phyloP scores from a whole-genome alignment of 2,797 vertebrate species.

The Crenichthys baileyi region DNA sequence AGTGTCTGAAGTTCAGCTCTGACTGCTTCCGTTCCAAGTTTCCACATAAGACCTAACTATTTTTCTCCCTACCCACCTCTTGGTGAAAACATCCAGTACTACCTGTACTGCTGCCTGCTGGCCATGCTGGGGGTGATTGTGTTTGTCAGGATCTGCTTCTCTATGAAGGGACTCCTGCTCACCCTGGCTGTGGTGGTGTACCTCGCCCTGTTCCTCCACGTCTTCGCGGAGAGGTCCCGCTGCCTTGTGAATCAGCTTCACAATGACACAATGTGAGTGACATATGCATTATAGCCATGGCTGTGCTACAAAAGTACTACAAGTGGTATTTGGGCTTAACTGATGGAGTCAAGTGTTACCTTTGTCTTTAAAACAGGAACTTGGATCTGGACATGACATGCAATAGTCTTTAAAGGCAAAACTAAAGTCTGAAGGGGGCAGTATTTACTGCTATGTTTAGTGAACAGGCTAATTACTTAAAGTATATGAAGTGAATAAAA shows the following conservation, averaged over 20 bases:
- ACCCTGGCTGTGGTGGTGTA: constrained; percentile 88
- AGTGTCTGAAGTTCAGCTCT: not conserved
- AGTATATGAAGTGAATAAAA: no score
- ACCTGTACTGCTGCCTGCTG: constrained; percentile 89
- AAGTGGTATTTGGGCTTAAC: not conserved
- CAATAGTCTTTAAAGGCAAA: no score
- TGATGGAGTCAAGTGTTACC: no score
- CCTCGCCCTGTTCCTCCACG: constrained; percentile 86
- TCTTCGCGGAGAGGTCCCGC: constrained; percentile 76
- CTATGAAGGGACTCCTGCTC: constrained; percentile 85
- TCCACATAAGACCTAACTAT: not conserved
- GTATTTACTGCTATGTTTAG: no score
- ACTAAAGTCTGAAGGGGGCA: no score
- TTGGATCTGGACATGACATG: no score
- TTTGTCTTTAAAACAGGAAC: no score
- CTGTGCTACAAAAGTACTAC: not conserved
- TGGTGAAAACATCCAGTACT: constrained; percentile 81
- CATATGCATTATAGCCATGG: not conserved
- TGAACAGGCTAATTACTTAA: no score
- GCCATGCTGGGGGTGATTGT: constrained; percentile 88
- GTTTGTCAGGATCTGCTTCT: constrained; percentile 84
- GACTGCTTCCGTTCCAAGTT: not conserved
- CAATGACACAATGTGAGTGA: constrained; percentile 59
- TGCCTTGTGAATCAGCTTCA: constrained; percentile 82
- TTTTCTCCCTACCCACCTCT: not conserved